A percentile compares a stretch with the other conserved stretches of the same genome.
Conservation (phyloP, 2,797 vertebrate species). For the Pseudochaenichthys georgianus region DNA sequence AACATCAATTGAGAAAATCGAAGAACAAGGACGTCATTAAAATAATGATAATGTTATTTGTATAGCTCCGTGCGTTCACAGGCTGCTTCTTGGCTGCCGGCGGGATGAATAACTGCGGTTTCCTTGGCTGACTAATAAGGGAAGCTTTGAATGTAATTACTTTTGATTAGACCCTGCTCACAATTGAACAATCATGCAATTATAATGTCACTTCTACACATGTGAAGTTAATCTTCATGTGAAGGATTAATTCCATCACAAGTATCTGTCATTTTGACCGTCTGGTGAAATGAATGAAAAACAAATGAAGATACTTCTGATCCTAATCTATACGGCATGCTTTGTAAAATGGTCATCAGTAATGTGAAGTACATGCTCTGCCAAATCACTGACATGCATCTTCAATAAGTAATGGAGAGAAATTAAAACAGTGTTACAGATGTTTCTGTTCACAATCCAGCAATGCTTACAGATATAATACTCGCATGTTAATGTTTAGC, state of each 20-base stretch:
- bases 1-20: background rate
- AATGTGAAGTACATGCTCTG: no score
- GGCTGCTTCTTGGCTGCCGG: background rate
- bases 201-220: background rate
- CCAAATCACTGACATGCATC: no score
- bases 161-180: background rate
- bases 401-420: background rate
- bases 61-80: background rate
- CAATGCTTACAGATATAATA: no score
- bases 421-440: background rate
- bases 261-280: no score
- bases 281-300: no score
- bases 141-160: background rate
- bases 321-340: no score
- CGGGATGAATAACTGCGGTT: background rate
- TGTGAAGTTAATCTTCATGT: background rate
- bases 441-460: slow-evolving; percentile 1
- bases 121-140: background rate
- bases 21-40: background rate
- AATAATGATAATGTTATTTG: background rate
- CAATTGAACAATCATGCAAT: background rate
- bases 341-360: no score
- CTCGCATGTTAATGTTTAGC: background rate
- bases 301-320: no score
- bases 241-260: no score